phyloP scores from a whole-genome alignment of 2,888 invertebrate species.

The Kryphioiulus occultus region DNA sequence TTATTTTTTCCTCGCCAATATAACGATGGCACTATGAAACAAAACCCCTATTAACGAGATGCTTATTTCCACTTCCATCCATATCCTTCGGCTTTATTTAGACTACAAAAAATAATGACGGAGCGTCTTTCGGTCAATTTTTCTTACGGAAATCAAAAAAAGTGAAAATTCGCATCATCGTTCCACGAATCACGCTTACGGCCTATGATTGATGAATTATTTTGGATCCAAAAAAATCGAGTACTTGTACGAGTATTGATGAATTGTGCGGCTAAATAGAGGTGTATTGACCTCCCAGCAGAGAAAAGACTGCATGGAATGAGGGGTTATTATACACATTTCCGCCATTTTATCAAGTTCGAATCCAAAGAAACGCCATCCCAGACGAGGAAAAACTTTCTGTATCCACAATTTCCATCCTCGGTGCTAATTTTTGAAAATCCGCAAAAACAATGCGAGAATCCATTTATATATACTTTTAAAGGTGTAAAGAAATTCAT shows the following conservation, averaged over 20 bases:
- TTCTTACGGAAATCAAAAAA: background rate
- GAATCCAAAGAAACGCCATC: background rate
- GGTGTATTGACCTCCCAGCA: background rate
- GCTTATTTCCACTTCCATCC: background rate
- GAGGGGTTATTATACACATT: slow-evolving; percentile 3
- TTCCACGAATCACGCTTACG: background rate
- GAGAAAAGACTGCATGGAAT: background rate
- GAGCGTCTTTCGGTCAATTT: slow-evolving; percentile 2
- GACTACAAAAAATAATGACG: background rate
- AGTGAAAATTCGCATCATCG: background rate
- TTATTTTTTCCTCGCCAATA: background rate
- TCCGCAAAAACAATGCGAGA: too few species aligned
- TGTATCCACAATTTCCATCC: too few species aligned
- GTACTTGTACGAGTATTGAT: background rate
- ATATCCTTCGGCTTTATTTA: background rate
- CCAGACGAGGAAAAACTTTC: background rate
- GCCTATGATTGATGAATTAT: background rate
- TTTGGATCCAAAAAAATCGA: background rate
- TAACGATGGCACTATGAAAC: background rate
- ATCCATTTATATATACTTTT: background rate
- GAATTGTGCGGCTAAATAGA: background rate
- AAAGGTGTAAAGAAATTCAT: too few species aligned
- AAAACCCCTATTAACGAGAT: slow-evolving; percentile 20
- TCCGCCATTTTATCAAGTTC: slow-evolving; percentile 11
- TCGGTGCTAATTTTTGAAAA: too few species aligned